phyloP scores from a whole-genome alignment of 2,888 invertebrate genomes.

The Allacma fusca region DNA sequence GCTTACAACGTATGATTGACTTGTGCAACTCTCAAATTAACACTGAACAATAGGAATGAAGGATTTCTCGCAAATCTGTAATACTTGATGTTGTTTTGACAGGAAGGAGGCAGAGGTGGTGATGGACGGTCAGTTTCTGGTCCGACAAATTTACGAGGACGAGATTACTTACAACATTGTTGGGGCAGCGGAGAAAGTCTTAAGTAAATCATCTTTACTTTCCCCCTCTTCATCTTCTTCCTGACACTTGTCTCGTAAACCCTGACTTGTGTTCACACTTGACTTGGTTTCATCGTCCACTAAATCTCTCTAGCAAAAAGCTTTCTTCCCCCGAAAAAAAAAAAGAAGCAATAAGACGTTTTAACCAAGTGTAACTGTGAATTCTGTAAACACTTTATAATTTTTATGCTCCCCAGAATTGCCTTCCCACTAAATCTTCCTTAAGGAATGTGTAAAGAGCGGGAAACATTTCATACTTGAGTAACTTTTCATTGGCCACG shows the following conservation, averaged over 20 bases:
- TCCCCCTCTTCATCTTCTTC: background rate
- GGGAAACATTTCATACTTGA: background rate
- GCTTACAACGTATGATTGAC: too few relatives aligned
- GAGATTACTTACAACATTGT: conserved; percentile 94
- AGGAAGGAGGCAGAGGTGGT: conserved; percentile 91
- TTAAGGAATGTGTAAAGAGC: background rate
- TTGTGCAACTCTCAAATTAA: too few relatives aligned
- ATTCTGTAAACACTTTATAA: conserved; percentile 11
- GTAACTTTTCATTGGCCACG: background rate
- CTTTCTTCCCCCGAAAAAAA: background rate
- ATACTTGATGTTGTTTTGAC: conserved; percentile 62
- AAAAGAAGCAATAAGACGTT: background rate
- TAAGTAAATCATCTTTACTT: conserved; percentile 72
- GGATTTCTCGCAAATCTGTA: background rate
- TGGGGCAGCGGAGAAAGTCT: conserved; percentile 86
- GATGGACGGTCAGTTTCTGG: conserved; percentile 95
- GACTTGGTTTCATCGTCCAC: conserved; percentile 13
- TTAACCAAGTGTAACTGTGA: conserved; percentile 18
- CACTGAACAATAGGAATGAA: too few relatives aligned
- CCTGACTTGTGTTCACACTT: conserved; percentile 11
- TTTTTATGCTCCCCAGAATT: background rate
- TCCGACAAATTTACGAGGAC: conserved; percentile 93
- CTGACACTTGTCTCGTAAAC: conserved; percentile 29
- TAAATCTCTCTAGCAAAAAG: conserved; percentile 1
- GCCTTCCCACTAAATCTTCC: background rate